These are phyloP conservation scores for Onthophagus sagittarius DNA, from an alignment of 2,888 invertebrate genomes.

Conservation along the genomic window DNA sequence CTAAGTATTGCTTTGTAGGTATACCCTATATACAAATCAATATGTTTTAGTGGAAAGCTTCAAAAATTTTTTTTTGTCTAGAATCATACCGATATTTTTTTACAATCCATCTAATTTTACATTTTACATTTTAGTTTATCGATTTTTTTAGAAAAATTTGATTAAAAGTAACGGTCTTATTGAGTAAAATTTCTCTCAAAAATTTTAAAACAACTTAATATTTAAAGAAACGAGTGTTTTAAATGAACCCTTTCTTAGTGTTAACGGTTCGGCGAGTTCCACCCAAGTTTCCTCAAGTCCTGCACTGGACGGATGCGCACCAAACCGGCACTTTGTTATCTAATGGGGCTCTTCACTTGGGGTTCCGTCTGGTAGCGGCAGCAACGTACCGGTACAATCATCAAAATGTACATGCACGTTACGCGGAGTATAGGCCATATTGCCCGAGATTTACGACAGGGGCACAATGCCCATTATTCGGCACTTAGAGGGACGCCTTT, in stretches of 20 bases:
- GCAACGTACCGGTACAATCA: conserved; percentile 7
- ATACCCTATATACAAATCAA: too few relatives aligned
- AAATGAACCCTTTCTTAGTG: not conserved
- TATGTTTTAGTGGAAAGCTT: too few relatives aligned
- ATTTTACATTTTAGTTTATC: too few relatives aligned
- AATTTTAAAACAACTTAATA: too few relatives aligned
- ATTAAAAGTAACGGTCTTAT: too few relatives aligned
- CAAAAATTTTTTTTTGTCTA: too few relatives aligned
- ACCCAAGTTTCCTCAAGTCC: not conserved
- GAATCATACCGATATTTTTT: too few relatives aligned
- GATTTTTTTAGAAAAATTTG: too few relatives aligned
- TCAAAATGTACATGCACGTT: not conserved
- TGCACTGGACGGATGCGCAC: not conserved
- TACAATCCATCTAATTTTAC: too few relatives aligned
- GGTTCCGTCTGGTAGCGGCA: not conserved
- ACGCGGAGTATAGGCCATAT: not conserved
- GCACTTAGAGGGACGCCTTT: conserved; percentile 3
- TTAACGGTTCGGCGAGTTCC: not conserved
- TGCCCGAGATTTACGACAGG: conserved; percentile 4
- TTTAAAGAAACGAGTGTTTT: too few relatives aligned
- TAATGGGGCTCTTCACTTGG: not conserved
- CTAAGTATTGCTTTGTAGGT: too few relatives aligned
- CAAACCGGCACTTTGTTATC: not conserved
- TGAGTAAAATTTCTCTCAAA: too few relatives aligned
- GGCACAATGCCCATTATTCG: conserved; percentile 3